phyloP scores from a whole-genome alignment of 1,140 invertebrate species.

The Diprion similis region DNA sequence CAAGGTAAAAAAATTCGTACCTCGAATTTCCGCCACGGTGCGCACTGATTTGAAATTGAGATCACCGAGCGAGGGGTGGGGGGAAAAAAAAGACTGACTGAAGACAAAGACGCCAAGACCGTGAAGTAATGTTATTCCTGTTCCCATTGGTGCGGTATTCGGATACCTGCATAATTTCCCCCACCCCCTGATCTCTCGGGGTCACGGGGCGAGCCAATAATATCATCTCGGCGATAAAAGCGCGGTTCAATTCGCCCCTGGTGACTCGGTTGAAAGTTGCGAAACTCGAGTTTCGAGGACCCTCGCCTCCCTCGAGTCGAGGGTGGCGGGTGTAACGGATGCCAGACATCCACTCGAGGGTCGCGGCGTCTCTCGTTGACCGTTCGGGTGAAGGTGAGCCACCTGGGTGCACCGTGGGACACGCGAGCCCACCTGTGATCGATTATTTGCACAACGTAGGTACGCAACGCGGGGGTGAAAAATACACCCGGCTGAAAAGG shows the following conservation, averaged over 20 bases:
- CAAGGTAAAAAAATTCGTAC: too few relatives aligned
- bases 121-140: too few relatives aligned
- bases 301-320: not conserved
- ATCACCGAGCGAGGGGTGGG: too few relatives aligned
- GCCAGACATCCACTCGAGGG: slow-evolving; percentile 2
- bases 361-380: not conserved
- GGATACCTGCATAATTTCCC: too few relatives aligned
- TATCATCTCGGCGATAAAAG: slow-evolving; percentile 5
- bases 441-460: not conserved
- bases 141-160: too few relatives aligned
- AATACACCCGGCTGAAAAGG: not conserved
- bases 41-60: too few relatives aligned
- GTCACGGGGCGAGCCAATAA: not conserved
- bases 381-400: not conserved
- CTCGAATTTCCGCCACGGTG: too few relatives aligned
- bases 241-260: slow-evolving; percentile 4
- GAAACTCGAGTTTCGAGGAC: not conserved
- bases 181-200: not conserved
- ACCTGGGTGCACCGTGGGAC: not conserved
- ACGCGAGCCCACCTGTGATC: not conserved
- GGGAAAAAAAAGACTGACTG: too few relatives aligned
- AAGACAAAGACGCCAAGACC: too few relatives aligned
- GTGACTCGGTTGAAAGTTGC: slow-evolving; percentile 7
- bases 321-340: not conserved
- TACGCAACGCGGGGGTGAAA: not conserved